Conservation (phyloP, 2,888 invertebrate genomes). For the Metellina segmentata region DNA sequence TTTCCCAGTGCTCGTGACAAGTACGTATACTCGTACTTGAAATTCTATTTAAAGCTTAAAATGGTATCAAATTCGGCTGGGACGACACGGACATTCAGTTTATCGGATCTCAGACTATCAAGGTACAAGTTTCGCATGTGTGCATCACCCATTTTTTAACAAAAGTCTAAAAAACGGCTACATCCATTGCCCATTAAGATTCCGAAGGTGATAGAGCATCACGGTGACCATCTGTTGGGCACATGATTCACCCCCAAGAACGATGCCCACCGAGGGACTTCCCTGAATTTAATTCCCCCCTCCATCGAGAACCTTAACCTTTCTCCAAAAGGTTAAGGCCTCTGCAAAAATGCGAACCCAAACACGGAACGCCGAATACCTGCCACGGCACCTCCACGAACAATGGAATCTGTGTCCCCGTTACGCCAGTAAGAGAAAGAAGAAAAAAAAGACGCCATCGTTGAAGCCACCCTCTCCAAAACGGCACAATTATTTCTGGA, state of each 20-base stretch:
- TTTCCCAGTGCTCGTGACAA: too few species aligned
- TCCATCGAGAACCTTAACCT: conserved; percentile 32
- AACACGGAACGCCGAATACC: conserved; percentile 43
- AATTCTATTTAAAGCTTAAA: too few species aligned
- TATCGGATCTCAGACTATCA: too few species aligned
- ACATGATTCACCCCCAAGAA: not conserved
- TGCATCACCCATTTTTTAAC: too few species aligned
- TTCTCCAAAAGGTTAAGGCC: conserved; percentile 50
- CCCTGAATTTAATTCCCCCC: not conserved
- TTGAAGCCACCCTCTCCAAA: conserved; percentile 45
- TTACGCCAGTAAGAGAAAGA: conserved; percentile 30
- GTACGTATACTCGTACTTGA: too few species aligned
- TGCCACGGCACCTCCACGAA: conserved; percentile 40
- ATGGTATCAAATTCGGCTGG: too few species aligned
- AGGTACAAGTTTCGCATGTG: too few species aligned
- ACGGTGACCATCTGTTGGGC: conserved; percentile 9
- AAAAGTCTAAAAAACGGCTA: too few species aligned
- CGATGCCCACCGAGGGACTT: not conserved
- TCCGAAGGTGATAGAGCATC: not conserved
- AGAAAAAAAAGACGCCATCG: not conserved
- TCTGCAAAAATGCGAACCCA: conserved; percentile 44
- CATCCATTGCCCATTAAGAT: not conserved
- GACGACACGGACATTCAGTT: too few species aligned
- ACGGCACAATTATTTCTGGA: conserved; percentile 56
- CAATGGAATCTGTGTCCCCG: conserved; percentile 41